Percentiles rank a stretch among this genome's conserved stretches.
phyloP scores from a whole-genome alignment of 2,888 invertebrate genomes.

The Eudemis profundana region DNA sequence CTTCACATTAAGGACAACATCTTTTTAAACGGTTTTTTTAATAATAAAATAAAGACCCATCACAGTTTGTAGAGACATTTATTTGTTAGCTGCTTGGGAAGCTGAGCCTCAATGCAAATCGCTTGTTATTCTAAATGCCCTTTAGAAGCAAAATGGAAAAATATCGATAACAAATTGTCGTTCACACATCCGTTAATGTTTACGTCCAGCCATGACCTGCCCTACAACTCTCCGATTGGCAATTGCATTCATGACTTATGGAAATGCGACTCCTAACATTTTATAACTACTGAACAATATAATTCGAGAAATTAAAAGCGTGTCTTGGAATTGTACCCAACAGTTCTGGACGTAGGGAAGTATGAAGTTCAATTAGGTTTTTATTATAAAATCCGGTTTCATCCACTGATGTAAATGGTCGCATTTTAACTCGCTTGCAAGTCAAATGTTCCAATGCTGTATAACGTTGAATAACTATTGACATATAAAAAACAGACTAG shows the following conservation, averaged over 20 bases:
- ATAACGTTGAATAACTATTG: neutral
- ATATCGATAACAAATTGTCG: slow-evolving; percentile 74
- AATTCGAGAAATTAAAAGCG: too few relatives aligned
- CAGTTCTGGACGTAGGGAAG: slow-evolving; percentile 48
- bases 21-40: neutral
- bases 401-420: slow-evolving; percentile 49
- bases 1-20: neutral
- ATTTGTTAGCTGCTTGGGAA: neutral
- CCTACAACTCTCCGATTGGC: slow-evolving; percentile 75
- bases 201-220: slow-evolving; percentile 82
- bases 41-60: neutral
- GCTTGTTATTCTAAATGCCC: neutral
- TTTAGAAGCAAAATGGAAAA: slow-evolving; percentile 26
- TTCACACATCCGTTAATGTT: slow-evolving; percentile 77
- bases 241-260: slow-evolving; percentile 62
- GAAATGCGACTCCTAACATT: slow-evolving; percentile 51
- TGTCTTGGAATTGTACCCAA: neutral
- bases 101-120: slow-evolving; percentile 1
- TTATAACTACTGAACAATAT: neutral
- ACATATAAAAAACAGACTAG: neutral
- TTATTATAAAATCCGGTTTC: slow-evolving; percentile 54
- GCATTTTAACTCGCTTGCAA: slow-evolving; percentile 43
- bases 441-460: slow-evolving; percentile 9
- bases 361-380: slow-evolving; percentile 55
- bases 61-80: neutral